A percentile compares a stretch with the other conserved stretches of the same genome.
Conservation (phyloP, 2,797 vertebrate genomes). For the Acipenser ruthenus region DNA sequence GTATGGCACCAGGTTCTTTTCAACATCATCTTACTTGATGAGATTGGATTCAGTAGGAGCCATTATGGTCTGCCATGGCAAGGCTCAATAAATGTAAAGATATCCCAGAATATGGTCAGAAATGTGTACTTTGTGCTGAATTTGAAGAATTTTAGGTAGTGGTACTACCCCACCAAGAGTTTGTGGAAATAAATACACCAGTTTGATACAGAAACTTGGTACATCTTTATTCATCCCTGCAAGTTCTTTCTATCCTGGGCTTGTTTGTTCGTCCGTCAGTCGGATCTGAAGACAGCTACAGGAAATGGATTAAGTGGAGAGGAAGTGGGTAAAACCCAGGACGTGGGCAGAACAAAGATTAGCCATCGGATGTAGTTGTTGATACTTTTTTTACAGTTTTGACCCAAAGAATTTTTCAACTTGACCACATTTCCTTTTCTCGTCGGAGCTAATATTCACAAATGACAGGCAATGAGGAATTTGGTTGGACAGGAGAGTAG, state of each 20-base stretch:
- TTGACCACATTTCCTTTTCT: background rate
- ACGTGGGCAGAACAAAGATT: constrained; percentile 6
- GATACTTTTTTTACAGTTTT: background rate
- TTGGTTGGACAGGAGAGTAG: background rate
- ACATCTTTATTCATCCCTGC: background rate
- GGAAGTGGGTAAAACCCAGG: constrained; percentile 12
- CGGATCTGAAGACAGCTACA: constrained; percentile 2
- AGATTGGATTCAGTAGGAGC: too few species aligned
- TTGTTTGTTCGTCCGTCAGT: constrained; percentile 1
- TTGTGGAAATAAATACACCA: too few species aligned
- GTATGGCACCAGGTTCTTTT: too few species aligned
- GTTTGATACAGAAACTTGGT: too few species aligned
- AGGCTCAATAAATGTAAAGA: too few species aligned
- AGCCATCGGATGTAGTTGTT: constrained; percentile 4
- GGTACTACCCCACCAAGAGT: too few species aligned
- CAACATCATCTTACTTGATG: too few species aligned
- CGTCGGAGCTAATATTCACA: background rate
- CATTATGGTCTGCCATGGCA: too few species aligned
- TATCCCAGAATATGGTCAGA: too few species aligned
- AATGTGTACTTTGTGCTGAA: too few species aligned
- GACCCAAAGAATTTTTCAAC: background rate
- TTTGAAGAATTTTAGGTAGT: too few species aligned
- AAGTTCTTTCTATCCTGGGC: background rate
- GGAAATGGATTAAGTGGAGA: constrained; percentile 9
- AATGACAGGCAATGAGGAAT: background rate